Conservation (phyloP, 2,113 vertebrate genomes). For the Perccottus glenii region DNA sequence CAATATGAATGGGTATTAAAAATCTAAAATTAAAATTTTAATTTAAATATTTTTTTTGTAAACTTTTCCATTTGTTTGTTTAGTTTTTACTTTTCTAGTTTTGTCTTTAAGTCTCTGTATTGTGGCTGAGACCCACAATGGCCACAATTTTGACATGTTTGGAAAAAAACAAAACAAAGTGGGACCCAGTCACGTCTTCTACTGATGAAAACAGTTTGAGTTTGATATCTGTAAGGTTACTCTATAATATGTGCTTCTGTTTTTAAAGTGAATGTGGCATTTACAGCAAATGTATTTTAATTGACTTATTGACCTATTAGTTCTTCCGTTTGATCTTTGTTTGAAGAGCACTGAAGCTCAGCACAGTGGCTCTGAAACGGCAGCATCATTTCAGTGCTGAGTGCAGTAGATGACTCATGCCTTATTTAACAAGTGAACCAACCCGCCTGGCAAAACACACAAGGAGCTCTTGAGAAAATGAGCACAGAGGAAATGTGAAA, state of each 20-base stretch:
- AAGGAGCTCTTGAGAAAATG: constrained; percentile 58
- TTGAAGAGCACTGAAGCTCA: background rate
- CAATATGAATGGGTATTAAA: too few species aligned
- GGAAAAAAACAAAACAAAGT: too few species aligned
- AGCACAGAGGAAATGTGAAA: constrained; percentile 57
- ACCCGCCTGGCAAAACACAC: constrained; percentile 46
- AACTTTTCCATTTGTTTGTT: too few species aligned
- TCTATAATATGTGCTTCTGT: background rate
- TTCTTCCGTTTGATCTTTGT: background rate
- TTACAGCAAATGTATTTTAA: background rate
- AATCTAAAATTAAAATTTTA: too few species aligned
- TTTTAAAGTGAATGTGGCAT: background rate
- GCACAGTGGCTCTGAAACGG: background rate
- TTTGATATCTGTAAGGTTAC: too few species aligned
- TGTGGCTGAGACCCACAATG: too few species aligned
- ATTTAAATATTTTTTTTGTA: too few species aligned
- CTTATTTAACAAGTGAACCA: constrained; percentile 59
- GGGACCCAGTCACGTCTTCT: too few species aligned
- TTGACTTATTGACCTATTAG: background rate
- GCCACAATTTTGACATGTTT: too few species aligned
- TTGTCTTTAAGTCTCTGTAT: too few species aligned
- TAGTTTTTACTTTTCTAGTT: too few species aligned
- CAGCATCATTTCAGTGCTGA: constrained; percentile 27
- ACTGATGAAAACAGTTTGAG: too few species aligned
- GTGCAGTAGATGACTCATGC: constrained; percentile 53